Evolutionary conservation across 2,797 vertebrate species (phyloP), one percentile per base, ranked within the genome.

Genomic region (Oceanodroma leucorhoa): DNA sequence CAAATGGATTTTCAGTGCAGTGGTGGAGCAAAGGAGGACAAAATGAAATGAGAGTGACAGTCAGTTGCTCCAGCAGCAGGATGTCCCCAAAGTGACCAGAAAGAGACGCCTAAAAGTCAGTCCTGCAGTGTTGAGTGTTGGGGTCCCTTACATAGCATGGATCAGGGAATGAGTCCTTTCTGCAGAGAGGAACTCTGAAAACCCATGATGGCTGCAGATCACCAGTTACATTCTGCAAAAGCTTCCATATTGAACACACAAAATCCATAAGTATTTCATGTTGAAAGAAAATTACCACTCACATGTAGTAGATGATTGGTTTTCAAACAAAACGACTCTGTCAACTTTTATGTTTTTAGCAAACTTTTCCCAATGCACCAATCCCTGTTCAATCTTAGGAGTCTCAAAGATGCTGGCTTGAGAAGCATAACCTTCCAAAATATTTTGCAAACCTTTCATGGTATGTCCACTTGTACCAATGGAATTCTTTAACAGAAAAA

Each of bases 401-500:
- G 73, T 29, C 41, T 75, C 32, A 80, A 83, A 79, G 34, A 69
- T n/a, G 2, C 40, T 84, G 60, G 12, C n/a, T 91, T 83, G 55
- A 87, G 83, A 92, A 76, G n/a, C 50, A 86, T 32, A 92, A 53
- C 40, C 64, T 89, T 86, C 65, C 55, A 51, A 95, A 88, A 79
- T 81, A 76, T 89, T 90, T 95, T 78, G 54, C 9, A 67, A 54
- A 57, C 2, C 0, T 92, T 80, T 89, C 70, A 60, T 50, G 38
- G 27, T 51, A 15, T 40, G 26, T 50, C 45, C 78, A 23, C 40
- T 91, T 45, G 13, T 82, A 89, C 38, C 70, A 73, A 24, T 91
- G 60, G 83, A 83, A 95, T 95, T 67, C 67, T 71, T 62, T 67
- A 79, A 86, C 66, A 29, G 79, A 95, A 96, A 97, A 95, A 90